Evolutionary conservation across 2,797 vertebrate species (phyloP).

Genomic region (Pangasius djambal): DNA sequence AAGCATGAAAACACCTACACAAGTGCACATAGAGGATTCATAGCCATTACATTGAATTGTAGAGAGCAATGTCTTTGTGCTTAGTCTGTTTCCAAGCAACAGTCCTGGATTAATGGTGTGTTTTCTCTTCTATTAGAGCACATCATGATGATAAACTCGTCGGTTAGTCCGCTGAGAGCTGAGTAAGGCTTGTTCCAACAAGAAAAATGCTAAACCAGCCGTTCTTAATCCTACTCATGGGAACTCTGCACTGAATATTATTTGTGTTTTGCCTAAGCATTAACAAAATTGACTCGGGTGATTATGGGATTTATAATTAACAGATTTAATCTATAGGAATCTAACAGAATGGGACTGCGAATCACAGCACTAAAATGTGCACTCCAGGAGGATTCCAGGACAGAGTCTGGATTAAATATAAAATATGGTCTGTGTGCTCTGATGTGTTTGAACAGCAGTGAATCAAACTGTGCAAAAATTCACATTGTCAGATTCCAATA

Average conservation of each 20-base stretch:
- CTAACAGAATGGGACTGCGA: background rate
- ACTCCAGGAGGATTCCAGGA: background rate
- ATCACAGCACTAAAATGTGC: background rate
- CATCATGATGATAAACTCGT: background rate
- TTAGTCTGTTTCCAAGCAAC: conserved; percentile 19
- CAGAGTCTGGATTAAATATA: background rate
- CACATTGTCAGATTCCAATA: background rate
- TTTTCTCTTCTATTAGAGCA: conserved; percentile 3
- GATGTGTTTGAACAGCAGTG: background rate
- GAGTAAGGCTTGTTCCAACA: background rate
- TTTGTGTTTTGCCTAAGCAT: background rate
- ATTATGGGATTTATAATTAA: background rate
- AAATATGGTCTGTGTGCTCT: background rate
- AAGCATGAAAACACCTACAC: background rate
- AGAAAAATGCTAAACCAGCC: background rate
- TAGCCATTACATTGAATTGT: background rate
- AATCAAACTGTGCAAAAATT: conserved; percentile 3
- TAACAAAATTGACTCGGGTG: background rate
- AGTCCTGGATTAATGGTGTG: conserved; percentile 7
- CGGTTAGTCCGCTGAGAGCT: background rate
- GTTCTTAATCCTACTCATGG: background rate
- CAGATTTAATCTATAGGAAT: background rate
- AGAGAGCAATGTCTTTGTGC: conserved; percentile 18
- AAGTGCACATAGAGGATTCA: background rate
- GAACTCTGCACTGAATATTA: background rate